These are phyloP conservation scores for Sebastes minor DNA, from an alignment of 2,797 vertebrate species.

Conservation along the genomic window DNA sequence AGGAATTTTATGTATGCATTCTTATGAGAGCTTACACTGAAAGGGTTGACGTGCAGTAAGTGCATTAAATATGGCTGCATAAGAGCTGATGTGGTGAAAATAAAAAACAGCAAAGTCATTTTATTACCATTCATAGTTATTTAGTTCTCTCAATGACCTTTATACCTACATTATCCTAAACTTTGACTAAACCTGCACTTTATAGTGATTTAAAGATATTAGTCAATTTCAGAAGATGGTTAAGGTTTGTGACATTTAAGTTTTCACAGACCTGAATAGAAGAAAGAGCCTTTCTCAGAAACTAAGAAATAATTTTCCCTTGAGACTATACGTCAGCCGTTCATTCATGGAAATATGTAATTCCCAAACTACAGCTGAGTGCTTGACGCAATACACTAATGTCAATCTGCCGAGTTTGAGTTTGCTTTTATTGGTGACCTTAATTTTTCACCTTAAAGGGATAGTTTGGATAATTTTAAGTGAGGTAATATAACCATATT, in stretches of 20 bases:
- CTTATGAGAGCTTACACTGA: slow-evolving; percentile 40
- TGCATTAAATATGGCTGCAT: slow-evolving; percentile 49
- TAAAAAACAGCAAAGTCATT: neutral
- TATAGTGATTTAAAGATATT: neutral
- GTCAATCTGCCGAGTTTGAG: neutral
- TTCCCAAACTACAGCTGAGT: neutral
- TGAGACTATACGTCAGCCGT: neutral
- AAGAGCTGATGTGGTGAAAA: neutral
- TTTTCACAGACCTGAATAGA: neutral
- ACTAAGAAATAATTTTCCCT: neutral
- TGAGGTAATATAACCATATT: no score
- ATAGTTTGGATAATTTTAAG: no score
- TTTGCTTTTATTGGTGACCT: neutral
- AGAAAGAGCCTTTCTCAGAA: neutral
- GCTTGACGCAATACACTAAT: neutral
- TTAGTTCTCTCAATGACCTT: neutral
- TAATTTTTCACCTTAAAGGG: neutral
- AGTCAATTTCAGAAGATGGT: neutral
- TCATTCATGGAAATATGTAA: neutral
- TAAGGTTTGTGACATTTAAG: neutral
- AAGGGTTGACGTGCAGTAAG: slow-evolving; percentile 37
- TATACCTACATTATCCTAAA: neutral
- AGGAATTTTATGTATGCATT: slow-evolving; percentile 51
- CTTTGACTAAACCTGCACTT: neutral
- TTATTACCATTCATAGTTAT: neutral